These are phyloP conservation scores for Netelia inedita DNA, from an alignment of 2,888 invertebrate genomes.

Conservation along the genomic window DNA sequence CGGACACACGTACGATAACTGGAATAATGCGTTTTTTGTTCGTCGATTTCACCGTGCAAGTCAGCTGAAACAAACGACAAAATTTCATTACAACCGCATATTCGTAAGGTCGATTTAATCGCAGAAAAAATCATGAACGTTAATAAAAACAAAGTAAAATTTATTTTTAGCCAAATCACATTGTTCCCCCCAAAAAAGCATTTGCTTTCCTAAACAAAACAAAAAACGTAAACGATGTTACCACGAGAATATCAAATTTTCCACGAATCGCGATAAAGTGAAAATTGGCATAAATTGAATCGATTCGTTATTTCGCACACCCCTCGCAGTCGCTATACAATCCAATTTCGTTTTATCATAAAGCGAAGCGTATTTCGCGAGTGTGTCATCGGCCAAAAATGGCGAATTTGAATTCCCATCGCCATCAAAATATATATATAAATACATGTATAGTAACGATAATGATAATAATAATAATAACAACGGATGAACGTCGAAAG, in stretches of 20 bases:
- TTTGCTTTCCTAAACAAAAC: neutral
- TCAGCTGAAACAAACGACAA: constrained; percentile 88
- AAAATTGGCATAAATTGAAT: neutral
- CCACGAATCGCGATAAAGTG: neutral
- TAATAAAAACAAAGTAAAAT: neutral
- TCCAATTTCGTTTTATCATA: neutral
- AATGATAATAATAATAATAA: neutral
- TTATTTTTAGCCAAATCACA: neutral
- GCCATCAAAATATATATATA: neutral
- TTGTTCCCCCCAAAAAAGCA: neutral
- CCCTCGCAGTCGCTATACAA: no score
- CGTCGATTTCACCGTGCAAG: constrained; percentile 92
- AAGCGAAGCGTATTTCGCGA: neutral
- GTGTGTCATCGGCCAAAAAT: neutral
- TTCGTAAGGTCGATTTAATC: no score
- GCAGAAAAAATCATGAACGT: neutral
- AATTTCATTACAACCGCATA: neutral
- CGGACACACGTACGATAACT: constrained; percentile 95
- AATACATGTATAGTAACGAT: neutral
- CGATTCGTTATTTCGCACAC: neutral
- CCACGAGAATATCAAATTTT: neutral
- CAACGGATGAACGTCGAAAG: neutral
- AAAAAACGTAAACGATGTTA: neutral
- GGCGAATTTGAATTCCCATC: neutral
- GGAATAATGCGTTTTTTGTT: constrained; percentile 94